These are phyloP conservation scores for Salminus brasiliensis DNA, from an alignment of 2,113 vertebrate species.

Conservation along the genomic window DNA sequence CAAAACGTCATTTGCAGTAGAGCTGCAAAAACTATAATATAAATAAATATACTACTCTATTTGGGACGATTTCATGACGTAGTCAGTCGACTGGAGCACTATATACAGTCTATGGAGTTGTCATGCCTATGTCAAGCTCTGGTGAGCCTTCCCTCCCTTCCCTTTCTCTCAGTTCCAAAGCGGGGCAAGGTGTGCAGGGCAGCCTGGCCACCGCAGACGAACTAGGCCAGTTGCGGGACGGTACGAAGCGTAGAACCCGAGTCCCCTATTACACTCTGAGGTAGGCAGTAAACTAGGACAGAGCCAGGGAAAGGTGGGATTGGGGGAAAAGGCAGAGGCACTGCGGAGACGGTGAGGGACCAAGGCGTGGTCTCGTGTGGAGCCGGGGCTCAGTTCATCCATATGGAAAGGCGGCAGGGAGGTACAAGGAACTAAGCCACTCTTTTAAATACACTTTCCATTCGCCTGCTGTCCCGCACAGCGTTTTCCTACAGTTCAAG, in stretches of 20 bases:
- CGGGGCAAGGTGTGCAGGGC: conserved; percentile 14
- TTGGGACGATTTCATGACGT: not conserved
- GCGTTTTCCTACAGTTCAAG: no score
- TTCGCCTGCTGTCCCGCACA: not conserved
- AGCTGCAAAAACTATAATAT: no score
- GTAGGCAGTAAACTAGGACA: conserved; percentile 49
- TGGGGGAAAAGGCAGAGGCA: not conserved
- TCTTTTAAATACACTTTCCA: not conserved
- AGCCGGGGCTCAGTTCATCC: not conserved
- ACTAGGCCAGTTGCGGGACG: conserved; percentile 57
- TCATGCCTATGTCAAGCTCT: not conserved
- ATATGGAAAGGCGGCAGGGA: not conserved
- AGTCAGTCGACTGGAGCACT: not conserved
- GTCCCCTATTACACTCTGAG: conserved; percentile 29
- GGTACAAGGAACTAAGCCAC: not conserved
- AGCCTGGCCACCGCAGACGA: conserved; percentile 53
- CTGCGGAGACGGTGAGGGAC: conserved; percentile 9
- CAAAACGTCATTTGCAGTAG: no score
- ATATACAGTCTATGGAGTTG: not conserved
- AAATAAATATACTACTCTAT: no score
- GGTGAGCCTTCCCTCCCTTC: not conserved
- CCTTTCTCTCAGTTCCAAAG: not conserved
- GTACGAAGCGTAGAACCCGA: conserved; percentile 36
- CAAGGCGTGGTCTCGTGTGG: not conserved
- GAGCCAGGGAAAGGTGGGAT: not conserved